These are phyloP conservation scores for Daubentonia madagascariensis DNA, from an alignment of 2,113 vertebrate genomes.

Conservation along the genomic window DNA sequence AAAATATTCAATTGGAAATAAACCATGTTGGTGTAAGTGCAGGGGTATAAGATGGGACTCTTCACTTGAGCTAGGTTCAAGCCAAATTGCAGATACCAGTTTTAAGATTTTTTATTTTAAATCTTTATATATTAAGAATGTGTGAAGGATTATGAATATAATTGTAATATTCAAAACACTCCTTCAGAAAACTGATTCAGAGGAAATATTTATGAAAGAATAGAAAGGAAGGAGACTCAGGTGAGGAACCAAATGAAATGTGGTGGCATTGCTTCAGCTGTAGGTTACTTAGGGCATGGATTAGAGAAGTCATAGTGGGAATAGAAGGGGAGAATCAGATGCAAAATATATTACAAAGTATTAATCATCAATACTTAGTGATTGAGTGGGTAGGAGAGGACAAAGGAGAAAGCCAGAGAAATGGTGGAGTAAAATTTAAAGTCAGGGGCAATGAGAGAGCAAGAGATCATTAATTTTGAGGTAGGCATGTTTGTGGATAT, in stretches of 20 bases:
- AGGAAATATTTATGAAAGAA: neutral
- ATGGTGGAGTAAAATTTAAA: neutral
- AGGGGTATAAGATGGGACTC: neutral
- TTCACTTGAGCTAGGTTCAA: neutral
- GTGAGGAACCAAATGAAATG: neutral
- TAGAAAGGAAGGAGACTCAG: neutral
- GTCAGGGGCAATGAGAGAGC: neutral
- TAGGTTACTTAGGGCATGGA: neutral
- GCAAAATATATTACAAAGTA: neutral
- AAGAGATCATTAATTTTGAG: slow-evolving; percentile 24
- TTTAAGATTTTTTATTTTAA: neutral
- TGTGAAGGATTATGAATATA: neutral
- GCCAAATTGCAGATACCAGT: neutral
- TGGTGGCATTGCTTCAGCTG: neutral
- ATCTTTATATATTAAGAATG: neutral
- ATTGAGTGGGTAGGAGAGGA: neutral
- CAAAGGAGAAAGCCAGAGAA: neutral
- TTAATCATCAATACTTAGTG: neutral
- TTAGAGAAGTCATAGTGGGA: neutral
- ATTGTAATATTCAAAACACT: neutral
- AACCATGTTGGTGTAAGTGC: neutral
- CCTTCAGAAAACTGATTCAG: neutral
- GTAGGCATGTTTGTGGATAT: neutral
- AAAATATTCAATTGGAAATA: neutral
- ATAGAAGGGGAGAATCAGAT: neutral